Conservation (phyloP, 1,140 invertebrate species). For the Drosophila quadrilineata region DNA sequence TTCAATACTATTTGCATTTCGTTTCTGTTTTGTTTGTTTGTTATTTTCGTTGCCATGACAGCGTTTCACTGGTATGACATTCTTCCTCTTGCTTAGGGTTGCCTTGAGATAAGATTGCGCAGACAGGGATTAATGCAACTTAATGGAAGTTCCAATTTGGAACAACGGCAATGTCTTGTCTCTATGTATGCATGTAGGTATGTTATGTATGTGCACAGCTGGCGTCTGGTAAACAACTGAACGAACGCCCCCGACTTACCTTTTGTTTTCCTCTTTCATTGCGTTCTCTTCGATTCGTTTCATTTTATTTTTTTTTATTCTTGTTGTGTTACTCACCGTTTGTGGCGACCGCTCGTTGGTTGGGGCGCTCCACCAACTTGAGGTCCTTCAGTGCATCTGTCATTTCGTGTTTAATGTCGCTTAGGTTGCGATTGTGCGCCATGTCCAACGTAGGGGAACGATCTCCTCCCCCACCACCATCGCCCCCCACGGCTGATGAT, state of each 20-base stretch:
- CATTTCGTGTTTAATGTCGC: constrained; percentile 88
- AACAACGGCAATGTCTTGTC: not conserved
- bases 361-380: constrained; percentile 67
- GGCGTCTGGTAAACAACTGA: constrained; percentile 36
- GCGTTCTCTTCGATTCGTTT: no score
- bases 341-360: constrained; percentile 18
- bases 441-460: constrained; percentile 87
- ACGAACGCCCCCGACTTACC: no score
- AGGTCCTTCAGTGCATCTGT: constrained; percentile 86
- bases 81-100: constrained; percentile 8
- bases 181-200: not conserved
- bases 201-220: constrained; percentile 29
- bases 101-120: constrained; percentile 58
- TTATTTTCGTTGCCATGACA: constrained; percentile 65
- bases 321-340: constrained; percentile 39
- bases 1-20: not conserved
- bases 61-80: constrained; percentile 37
- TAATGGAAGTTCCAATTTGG: constrained; percentile 31
- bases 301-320: constrained; percentile 11
- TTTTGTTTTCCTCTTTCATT: no score
- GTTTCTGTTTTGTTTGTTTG: constrained; percentile 52
- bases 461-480: constrained; percentile 79
- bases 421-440: constrained; percentile 87
- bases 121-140: no score
- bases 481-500: constrained; percentile 38